phyloP scores from a whole-genome alignment of 2,113 vertebrate species.

The Thalassarche chlororhynchos region DNA sequence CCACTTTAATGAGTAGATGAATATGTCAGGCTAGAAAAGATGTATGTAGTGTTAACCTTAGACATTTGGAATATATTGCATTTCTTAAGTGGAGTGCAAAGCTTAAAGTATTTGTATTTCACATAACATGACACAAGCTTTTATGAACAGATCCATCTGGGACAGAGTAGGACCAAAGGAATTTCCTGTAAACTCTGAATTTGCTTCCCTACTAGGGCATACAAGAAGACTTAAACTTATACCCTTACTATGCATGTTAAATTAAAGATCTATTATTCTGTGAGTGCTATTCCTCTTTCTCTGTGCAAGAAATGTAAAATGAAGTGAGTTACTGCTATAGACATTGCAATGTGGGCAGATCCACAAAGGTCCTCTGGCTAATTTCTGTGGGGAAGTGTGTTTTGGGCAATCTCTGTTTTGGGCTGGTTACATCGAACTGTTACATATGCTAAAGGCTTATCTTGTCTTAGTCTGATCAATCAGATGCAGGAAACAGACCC shows the following conservation, averaged over 20 bases:
- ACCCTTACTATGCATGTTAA: background rate
- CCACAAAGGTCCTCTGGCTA: background rate
- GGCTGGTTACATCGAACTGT: background rate
- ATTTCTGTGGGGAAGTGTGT: background rate
- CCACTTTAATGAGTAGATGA: background rate
- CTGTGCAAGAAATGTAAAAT: background rate
- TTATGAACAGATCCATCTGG: background rate
- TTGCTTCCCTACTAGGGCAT: background rate
- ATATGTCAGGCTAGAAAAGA: background rate
- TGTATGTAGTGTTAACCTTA: background rate
- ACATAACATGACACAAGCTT: background rate
- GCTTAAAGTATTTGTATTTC: background rate
- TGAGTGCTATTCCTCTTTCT: background rate
- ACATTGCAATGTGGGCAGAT: background rate
- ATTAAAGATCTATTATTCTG: background rate
- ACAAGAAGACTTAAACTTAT: background rate
- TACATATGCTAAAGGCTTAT: background rate
- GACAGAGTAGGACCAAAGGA: background rate
- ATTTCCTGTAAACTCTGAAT: background rate
- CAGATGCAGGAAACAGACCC: background rate
- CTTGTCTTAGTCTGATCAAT: background rate
- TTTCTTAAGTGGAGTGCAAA: background rate
- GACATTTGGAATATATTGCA: background rate
- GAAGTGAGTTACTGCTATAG: background rate
- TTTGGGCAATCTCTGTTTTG: background rate